These are phyloP conservation scores for Xylocopa sonorina DNA, from an alignment of 1,140 invertebrate species.

Conservation along the genomic window DNA sequence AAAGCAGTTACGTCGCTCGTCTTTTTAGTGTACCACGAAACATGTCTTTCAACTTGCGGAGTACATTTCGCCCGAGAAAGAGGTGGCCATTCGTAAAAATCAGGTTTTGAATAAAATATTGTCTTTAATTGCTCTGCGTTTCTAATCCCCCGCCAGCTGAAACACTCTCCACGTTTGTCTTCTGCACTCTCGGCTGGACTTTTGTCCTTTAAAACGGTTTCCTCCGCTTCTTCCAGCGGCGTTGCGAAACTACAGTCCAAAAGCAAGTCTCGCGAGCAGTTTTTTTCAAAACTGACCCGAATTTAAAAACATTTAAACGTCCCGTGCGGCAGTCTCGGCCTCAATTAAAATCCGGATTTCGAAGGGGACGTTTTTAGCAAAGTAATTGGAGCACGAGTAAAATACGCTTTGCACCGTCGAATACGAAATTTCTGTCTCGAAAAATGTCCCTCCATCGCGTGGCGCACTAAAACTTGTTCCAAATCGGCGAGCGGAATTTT, in stretches of 20 bases:
- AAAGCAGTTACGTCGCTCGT: background rate
- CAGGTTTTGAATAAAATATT: constrained; percentile 19
- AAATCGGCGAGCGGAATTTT: background rate
- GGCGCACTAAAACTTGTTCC: background rate
- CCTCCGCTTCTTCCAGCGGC: background rate
- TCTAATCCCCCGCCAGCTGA: background rate
- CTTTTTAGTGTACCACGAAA: background rate
- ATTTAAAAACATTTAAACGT: background rate
- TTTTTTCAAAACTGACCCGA: constrained; percentile 1
- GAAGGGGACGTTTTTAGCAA: background rate
- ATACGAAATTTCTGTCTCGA: background rate
- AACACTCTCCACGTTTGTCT: background rate
- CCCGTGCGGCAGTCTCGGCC: background rate
- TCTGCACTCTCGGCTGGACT: background rate
- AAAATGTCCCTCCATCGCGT: background rate
- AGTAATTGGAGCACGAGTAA: background rate
- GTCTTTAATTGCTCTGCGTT: constrained; percentile 1
- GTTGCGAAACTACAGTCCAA: background rate
- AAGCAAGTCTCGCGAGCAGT: background rate
- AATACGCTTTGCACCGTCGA: background rate
- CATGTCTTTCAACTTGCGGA: background rate
- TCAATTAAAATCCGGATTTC: constrained; percentile 24
- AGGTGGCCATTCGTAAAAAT: background rate
- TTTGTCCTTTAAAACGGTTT: background rate
- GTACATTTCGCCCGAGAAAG: background rate